Base-by-base conservation (phyloP, 2,113 vertebrate species). In the Cololabis saira region DNA sequence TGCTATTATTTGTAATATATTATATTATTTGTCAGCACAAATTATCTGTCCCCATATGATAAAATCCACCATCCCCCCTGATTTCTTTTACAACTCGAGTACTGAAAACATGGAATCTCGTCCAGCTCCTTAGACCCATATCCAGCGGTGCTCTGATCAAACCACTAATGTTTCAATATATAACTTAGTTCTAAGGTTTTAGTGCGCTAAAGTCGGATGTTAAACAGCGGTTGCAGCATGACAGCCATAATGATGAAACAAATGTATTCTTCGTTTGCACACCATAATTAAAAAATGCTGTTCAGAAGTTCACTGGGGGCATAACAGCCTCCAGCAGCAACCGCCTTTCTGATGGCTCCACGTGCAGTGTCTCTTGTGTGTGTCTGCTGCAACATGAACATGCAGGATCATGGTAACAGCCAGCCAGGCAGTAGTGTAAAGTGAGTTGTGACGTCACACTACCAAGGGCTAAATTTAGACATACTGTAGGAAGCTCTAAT, bases 401-500 rank as follows among this genome's bases (percentile, higher is more conserved):
- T 45, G 43, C 12, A 24, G 0, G 33, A 14, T n/a, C n/a, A n/a
- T 41, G 42, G 33, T 27, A 57, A 44, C 19, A 41, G 50, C 49
- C 19, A 41, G 50, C 42, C 30, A n/a, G 43, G 49, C 43, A 52
- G 57, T 12, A 1, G 5, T 27, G 53, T n/a, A 22, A 56, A 55
- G n/a, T 21, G 43, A 71, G 45, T 7, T 18, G 52, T 63, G 75
- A 73, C 54, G 41, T 76, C 55, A 52, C 1, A 6, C 16, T 1
- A 9, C 44, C 44, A 27, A 5, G 37, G 27, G 65, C 83, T 85
- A 88, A 76, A 85, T 80, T 82, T 90, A 88, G 82, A 68, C 15
- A n/a, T n/a, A n/a, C n/a, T n/a, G n/a, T n/a, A n/a, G n/a, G n/a
- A n/a, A n/a, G n/a, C n/a, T n/a, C n/a, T n/a, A n/a, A n/a, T n/a